Conservation (phyloP, 2,797 vertebrate species). For the Enteromius fasciolatus region DNA sequence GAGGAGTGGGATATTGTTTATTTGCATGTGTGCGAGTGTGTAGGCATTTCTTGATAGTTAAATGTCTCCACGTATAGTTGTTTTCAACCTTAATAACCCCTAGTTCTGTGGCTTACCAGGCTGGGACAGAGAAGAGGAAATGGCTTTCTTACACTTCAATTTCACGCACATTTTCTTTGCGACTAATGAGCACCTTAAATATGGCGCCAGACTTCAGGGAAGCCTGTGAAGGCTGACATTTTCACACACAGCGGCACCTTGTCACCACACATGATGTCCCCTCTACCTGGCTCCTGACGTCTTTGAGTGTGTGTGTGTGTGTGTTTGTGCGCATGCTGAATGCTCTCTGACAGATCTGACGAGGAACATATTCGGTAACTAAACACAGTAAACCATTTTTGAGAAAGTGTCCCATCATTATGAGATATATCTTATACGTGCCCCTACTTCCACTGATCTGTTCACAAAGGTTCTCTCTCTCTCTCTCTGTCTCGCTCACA, state of each 20-base stretch:
- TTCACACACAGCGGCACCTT: slow-evolving; percentile 80
- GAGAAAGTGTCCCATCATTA: slow-evolving; percentile 52
- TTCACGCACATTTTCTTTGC: slow-evolving; percentile 81
- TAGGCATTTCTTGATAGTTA: slow-evolving; percentile 61
- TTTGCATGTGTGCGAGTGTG: slow-evolving; percentile 47
- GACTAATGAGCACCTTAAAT: slow-evolving; percentile 84
- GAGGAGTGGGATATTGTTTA: slow-evolving; percentile 30
- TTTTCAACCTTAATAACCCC: slow-evolving; percentile 76
- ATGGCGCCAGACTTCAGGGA: slow-evolving; percentile 77
- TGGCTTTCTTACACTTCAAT: slow-evolving; percentile 79
- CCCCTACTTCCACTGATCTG: slow-evolving; percentile 34
- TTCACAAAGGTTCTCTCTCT: slow-evolving; percentile 33
- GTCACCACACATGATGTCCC: slow-evolving; percentile 79
- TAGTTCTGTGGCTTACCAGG: slow-evolving; percentile 57
- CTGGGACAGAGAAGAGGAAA: slow-evolving; percentile 64
- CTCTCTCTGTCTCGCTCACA: slow-evolving; percentile 17
- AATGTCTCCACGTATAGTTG: slow-evolving; percentile 64
- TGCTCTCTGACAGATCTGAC: slow-evolving; percentile 60
- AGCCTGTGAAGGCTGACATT: slow-evolving; percentile 78
- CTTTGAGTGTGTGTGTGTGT: slow-evolving; percentile 49
- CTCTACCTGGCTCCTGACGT: slow-evolving; percentile 74
- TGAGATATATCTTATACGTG: slow-evolving; percentile 51
- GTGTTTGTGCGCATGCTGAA: slow-evolving; percentile 54
- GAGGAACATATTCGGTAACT: slow-evolving; percentile 63
- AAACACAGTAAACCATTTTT: slow-evolving; percentile 59